Base-by-base conservation (phyloP, 2,797 vertebrate species). In the Emydoidea blandingii region DNA sequence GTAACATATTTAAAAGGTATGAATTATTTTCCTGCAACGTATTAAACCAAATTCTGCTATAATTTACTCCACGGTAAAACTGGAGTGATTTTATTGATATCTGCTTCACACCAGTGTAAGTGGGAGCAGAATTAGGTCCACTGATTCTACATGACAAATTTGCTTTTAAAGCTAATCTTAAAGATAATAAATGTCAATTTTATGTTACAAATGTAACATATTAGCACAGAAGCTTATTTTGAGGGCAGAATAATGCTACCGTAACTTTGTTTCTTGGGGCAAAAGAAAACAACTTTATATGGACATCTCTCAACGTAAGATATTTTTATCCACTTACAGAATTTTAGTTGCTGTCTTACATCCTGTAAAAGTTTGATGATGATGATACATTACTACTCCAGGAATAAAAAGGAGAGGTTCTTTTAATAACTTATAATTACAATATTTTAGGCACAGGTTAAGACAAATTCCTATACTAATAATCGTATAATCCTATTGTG, bases 401-500 rank as follows among this genome's bases (percentile, higher is more conserved):
- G 8, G 27, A 89, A 83, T 57, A 79, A 94, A 85, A 79, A 31
- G 31, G 31, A 44, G 9, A 62, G 10, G 12, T 25, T 57, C 14
- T 89, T 96, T 79, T 87, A 85, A 21, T 80, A 92, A 37, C 6
- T 91, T 19, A 31, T 44, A 53, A 21, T 90, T 90, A 82, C 23
- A 81, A 34, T 90, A 54, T 72, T 86, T 52, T 86, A 31, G 44
- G 1, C 4, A 5, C 29, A 29, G 0, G 1, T 53, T 83, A 93
- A 94, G 16, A 21, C 10, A 79, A 14, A 88, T 87, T 90, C 82
- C 59, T 80, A 1, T 21, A 62, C 37, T 80, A 81, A 21, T 72
- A 41, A 72, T 37, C 34, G 19, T 68, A 23, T 68, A 68, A 56
- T 2, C 37, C 11, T 74, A 1, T 37, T 68, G 2, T 50, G 2